Base-by-base conservation (phyloP, 2,797 vertebrate genomes). In the Geotrypetes seraphini region DNA sequence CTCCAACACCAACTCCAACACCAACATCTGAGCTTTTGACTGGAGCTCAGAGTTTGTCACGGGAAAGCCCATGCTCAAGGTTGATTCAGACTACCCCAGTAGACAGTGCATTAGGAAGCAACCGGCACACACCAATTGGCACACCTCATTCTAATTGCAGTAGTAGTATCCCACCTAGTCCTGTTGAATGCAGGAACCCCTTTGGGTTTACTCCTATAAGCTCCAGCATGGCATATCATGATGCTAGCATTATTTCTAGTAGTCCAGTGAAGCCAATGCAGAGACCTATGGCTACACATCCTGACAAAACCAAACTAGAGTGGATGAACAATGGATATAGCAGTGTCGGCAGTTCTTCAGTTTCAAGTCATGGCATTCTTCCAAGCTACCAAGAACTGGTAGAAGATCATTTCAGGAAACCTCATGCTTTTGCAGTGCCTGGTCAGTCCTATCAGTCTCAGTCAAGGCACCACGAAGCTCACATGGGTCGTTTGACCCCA, bases 201-300 rank as follows among this genome's bases (percentile, higher is more conserved):
- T 98, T 99, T 48, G 93, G 95, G 1, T 99, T 99, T 41, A 98
- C 93, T 5, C 96, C 96, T 28, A 99, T 99, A 63, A 98, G 88
- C 77, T 94, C 96, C 52, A 96, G 84, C 30, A 89, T 91, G 29
- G 86, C 87, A 5, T 96, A 92, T 63, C 90, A 91, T 0, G 93
- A 97, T 4, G 84, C 86, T 69, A 91, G 83, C 71, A 84, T 87
- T 3, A 74, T 97, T 39, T 96, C 93, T 1, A 91, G 87, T 48
- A 98, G 96, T 45, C 94, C 95, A 0, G 90, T 97, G 36, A 99
- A 99, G 58, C 96, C 93, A 2, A 98, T 99, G 96, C 96, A 97
- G 66, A 84, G 96, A 55, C 96, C 96, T 2, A 99, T 78, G 83
- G 96, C 96, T 36, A 99, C 96, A 6, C 95, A 98, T 52, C 93